phyloP scores from a whole-genome alignment of 2,113 vertebrate genomes.

The Empidonax alnorum region DNA sequence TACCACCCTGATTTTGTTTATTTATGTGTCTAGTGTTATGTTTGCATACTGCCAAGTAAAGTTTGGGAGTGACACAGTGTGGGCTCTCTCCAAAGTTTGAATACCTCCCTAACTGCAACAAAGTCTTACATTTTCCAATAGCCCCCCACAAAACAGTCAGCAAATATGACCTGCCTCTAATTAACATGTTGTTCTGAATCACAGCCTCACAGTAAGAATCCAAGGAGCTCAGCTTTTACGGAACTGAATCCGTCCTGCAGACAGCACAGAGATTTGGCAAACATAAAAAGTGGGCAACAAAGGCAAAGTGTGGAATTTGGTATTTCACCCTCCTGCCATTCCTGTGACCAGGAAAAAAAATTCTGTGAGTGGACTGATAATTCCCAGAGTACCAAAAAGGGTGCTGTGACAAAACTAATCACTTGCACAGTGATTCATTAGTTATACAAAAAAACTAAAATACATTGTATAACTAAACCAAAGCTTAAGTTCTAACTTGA shows the following conservation, averaged over 20 bases:
- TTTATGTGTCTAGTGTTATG: background rate
- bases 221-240: background rate
- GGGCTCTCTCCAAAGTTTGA: background rate
- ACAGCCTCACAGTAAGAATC: background rate
- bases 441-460: background rate
- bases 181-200: background rate
- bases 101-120: background rate
- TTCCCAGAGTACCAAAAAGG: background rate
- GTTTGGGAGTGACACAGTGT: background rate
- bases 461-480: background rate
- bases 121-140: background rate
- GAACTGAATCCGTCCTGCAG: conserved; percentile 14
- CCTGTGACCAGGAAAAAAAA: background rate
- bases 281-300: conserved; percentile 14
- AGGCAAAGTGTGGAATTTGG: background rate
- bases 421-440: background rate
- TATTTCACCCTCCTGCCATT: conserved; percentile 10
- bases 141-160: background rate
- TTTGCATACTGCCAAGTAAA: background rate
- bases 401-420: background rate
- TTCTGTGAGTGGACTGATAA: background rate
- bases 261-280: background rate
- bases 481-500: background rate
- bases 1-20: background rate
- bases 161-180: conserved; percentile 54